A percentile compares a stretch with the other conserved stretches of the same genome.
Conservation (phyloP, 2,797 vertebrate genomes). For the Argentina silus region DNA sequence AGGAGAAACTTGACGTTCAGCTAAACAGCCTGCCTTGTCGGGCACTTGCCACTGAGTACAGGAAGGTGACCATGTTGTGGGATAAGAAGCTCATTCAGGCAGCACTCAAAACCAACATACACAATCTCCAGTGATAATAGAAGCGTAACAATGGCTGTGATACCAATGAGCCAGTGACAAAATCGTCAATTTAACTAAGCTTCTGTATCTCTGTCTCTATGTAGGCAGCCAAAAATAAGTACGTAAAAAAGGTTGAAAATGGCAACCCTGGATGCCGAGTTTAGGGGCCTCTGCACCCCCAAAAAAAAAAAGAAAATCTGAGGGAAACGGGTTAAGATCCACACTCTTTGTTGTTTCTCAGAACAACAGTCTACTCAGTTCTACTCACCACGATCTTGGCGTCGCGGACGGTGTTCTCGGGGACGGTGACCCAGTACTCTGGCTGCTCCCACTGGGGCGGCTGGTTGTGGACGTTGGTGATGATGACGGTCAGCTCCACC, state of each 20-base stretch:
- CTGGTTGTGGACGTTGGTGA: conserved; percentile 86
- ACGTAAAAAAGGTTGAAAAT: too few relatives aligned
- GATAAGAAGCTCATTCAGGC: background rate
- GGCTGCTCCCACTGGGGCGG: conserved; percentile 85
- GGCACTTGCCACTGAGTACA: conserved; percentile 23
- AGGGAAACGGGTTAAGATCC: background rate
- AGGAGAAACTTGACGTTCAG: conserved; percentile 29
- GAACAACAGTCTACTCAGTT: background rate
- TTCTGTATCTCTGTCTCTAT: too few relatives aligned
- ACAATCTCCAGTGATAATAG: too few relatives aligned
- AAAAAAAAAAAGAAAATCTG: too few relatives aligned
- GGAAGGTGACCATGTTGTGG: background rate
- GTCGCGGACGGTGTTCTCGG: conserved; percentile 83
- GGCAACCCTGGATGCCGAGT: too few relatives aligned
- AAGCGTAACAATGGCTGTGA: too few relatives aligned
- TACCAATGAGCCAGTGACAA: too few relatives aligned
- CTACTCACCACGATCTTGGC: conserved; percentile 84
- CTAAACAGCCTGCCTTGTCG: conserved; percentile 23
- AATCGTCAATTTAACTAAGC: too few relatives aligned
- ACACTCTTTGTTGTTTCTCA: background rate
- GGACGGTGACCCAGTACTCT: conserved; percentile 84
- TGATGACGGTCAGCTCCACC: conserved; percentile 83
- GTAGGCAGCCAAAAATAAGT: too few relatives aligned
- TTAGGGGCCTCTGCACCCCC: too few relatives aligned
- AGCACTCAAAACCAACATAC: too few relatives aligned